Conservation (phyloP, 2,113 vertebrate species). For the Murina feae region DNA sequence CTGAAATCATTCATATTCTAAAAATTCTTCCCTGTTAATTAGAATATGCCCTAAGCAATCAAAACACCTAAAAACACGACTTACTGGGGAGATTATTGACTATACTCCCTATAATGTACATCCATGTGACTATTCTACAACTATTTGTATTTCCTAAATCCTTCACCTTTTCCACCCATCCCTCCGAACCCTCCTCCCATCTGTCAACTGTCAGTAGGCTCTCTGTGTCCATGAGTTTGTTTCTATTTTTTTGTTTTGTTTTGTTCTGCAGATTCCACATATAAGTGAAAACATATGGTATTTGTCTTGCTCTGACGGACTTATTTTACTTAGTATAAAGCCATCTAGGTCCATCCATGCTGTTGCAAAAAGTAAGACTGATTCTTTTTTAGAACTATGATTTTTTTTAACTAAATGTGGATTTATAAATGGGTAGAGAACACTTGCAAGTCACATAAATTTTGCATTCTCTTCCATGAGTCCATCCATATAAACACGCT, state of each 20-base stretch:
- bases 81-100: background rate
- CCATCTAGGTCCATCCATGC: background rate
- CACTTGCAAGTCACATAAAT: background rate
- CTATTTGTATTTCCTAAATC: background rate
- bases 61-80: background rate
- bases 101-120: background rate
- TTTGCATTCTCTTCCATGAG: background rate
- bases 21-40: background rate
- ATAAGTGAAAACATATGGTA: background rate
- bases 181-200: background rate
- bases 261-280: background rate
- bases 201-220: background rate
- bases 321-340: background rate
- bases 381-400: background rate
- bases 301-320: background rate
- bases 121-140: background rate
- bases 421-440: background rate
- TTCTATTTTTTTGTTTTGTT: background rate
- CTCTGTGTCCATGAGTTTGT: background rate
- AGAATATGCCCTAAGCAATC: background rate
- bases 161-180: background rate
- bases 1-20: background rate
- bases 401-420: background rate
- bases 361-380: background rate
- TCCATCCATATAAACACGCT: background rate